These are phyloP conservation scores for Echinarachnius parma DNA, from an alignment of 53 echinoderm and acorn worm species.

Conservation along the genomic window DNA sequence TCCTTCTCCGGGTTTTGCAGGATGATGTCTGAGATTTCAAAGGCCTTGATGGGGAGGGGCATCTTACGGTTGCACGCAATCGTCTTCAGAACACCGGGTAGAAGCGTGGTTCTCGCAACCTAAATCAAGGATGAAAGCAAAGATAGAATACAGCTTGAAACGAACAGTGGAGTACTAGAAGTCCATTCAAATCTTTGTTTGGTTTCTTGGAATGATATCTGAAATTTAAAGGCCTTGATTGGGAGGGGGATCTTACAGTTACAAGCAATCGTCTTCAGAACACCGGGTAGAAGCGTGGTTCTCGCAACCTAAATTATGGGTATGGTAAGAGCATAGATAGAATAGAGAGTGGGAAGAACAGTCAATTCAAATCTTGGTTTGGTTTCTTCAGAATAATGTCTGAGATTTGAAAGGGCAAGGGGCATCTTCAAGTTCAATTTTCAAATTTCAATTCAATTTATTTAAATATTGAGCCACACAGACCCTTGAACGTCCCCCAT, in stretches of 20 bases:
- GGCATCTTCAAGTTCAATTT: conserved; percentile 98
- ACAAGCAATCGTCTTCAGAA: conserved; percentile 79
- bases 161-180: no score
- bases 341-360: no score
- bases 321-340: no score
- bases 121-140: no score
- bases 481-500: no score
- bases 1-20: conserved; percentile 71
- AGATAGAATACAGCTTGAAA: no score
- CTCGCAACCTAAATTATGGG: conserved; percentile 97
- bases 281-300: conserved; percentile 79
- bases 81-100: conserved; percentile 83
- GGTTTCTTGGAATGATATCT: conserved; percentile 66
- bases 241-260: conserved; percentile 96
- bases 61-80: conserved; percentile 86
- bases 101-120: conserved; percentile 90
- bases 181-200: no score
- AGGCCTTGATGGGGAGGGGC: conserved; percentile 92
- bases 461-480: no score
- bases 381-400: conserved; percentile 72
- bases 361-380: no score
- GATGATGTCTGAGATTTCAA: conserved; percentile 93
- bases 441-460: no score
- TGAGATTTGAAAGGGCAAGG: conserved; percentile 90
- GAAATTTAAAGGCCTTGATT: conserved; percentile 94